Evolutionary conservation across 2,113 vertebrate species (phyloP).

Genomic region (Galeopterus variegatus): DNA sequence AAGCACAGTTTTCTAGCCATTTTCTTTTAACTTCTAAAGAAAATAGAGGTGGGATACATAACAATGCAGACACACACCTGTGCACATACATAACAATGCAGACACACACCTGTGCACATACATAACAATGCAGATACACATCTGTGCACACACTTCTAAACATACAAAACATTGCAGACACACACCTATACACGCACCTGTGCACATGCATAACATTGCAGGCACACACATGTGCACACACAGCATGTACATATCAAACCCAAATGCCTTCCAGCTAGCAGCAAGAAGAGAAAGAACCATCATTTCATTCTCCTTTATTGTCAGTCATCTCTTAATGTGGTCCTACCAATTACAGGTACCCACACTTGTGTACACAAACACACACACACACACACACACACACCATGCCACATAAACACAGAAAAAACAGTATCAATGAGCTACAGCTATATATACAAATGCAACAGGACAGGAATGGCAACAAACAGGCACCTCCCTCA

Average conservation of each 20-base stretch:
- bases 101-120: no score
- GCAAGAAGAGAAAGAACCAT: background rate
- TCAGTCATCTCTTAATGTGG: background rate
- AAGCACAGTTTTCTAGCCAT: background rate
- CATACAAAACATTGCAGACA: no score
- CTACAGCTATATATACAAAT: background rate
- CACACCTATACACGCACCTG: no score
- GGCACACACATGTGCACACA: accelerated
- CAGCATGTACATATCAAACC: background rate
- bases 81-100: no score
- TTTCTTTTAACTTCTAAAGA: background rate
- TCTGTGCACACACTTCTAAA: no score
- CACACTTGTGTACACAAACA: background rate
- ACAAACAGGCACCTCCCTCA: background rate
- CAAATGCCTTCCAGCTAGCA: background rate
- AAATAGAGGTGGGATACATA: background rate
- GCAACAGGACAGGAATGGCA: background rate
- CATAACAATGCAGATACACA: no score
- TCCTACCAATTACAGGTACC: background rate
- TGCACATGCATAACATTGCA: background rate
- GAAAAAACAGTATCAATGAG: background rate
- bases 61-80: background rate
- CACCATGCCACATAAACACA: background rate
- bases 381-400: no score
- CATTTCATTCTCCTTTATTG: background rate